These are phyloP conservation scores for Ecliptopera silaceata DNA, from an alignment of 2,888 invertebrate genomes.

Conservation along the genomic window DNA sequence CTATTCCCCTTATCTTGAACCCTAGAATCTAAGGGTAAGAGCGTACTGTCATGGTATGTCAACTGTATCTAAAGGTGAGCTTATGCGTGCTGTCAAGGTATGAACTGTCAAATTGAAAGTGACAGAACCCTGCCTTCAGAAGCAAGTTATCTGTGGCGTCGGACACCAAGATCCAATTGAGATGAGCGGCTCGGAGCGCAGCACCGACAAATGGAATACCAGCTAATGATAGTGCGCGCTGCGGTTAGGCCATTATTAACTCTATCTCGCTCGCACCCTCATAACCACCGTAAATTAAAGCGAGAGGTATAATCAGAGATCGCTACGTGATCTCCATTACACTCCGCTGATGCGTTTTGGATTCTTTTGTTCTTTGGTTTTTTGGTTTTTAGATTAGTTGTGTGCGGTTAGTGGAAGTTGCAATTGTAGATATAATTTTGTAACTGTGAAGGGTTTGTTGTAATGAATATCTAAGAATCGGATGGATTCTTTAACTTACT, in stretches of 20 bases:
- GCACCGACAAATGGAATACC: slow-evolving; percentile 63
- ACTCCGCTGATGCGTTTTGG: slow-evolving; percentile 69
- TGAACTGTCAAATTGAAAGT: background rate
- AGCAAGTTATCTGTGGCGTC: slow-evolving; percentile 13
- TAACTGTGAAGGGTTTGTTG: slow-evolving; percentile 9
- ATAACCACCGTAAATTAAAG: slow-evolving; percentile 61
- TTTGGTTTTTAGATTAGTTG: slow-evolving; percentile 65
- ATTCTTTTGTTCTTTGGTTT: slow-evolving; percentile 66
- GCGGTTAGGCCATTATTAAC: slow-evolving; percentile 77
- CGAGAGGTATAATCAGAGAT: slow-evolving; percentile 68
- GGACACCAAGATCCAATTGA: slow-evolving; percentile 29
- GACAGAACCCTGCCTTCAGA: background rate
- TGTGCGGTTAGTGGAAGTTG: slow-evolving; percentile 54
- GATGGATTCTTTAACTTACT: no score
- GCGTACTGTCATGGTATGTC: no score
- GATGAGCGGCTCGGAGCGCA: slow-evolving; percentile 36
- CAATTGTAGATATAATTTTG: slow-evolving; percentile 30
- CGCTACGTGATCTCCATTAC: slow-evolving; percentile 81
- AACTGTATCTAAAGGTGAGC: background rate
- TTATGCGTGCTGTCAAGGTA: background rate
- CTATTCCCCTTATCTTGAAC: no score
- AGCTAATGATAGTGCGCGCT: slow-evolving; percentile 73
- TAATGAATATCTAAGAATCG: background rate
- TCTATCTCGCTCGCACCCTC: slow-evolving; percentile 67
- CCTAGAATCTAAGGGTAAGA: no score